phyloP scores from a whole-genome alignment of 2,113 vertebrate species.

The Pogona vitticeps region DNA sequence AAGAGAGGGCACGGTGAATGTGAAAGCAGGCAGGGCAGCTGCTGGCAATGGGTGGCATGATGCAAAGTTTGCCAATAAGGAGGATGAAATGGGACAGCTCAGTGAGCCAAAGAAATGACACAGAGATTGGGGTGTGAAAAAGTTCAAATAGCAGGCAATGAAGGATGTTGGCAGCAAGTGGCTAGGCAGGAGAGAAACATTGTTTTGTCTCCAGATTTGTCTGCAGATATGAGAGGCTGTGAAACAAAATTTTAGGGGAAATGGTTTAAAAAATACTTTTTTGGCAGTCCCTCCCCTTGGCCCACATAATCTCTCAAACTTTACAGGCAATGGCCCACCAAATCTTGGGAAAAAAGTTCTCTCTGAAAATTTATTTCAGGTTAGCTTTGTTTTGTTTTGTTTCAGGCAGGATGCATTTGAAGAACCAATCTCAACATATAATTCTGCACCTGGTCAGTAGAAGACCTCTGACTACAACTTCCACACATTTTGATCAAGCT shows the following conservation, averaged over 20 bases:
- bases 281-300: neutral
- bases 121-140: neutral
- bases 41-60: rapidly evolving
- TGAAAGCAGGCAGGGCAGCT: neutral
- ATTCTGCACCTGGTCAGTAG: neutral
- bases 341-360: neutral
- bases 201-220: neutral
- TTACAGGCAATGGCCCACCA: neutral
- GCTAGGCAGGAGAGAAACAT: neutral
- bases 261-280: neutral
- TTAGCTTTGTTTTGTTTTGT: neutral
- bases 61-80: neutral
- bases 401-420: neutral
- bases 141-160: rapidly evolving
- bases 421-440: neutral
- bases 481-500: too few species aligned
- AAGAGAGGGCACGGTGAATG: neutral
- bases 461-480: too few species aligned
- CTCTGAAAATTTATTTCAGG: neutral
- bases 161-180: rapidly evolving
- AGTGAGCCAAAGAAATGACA: neutral
- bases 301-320: neutral
- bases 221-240: neutral
- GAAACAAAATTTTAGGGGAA: neutral
- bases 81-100: rapidly evolving